Conservation (phyloP, 2,797 vertebrate genomes). For the Enteromius unitaeniatus region DNA sequence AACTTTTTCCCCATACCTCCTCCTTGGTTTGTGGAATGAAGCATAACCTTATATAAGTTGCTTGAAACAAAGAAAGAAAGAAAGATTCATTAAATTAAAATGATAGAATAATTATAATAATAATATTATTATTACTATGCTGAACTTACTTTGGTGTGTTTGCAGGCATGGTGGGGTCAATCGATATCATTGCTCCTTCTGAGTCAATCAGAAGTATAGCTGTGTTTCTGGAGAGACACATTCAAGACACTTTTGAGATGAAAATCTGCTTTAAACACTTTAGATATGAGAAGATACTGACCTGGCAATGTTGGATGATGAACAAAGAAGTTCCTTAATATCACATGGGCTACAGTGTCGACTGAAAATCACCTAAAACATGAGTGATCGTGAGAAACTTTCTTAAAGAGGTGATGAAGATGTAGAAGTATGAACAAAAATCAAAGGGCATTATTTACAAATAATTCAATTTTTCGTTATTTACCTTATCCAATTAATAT, state of each 20-base stretch:
- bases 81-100: neutral
- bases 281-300: slow-evolving; percentile 59
- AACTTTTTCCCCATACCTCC: slow-evolving; percentile 79
- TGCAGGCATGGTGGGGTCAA: slow-evolving; percentile 92
- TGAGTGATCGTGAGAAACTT: neutral
- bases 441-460: neutral
- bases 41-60: slow-evolving; percentile 92
- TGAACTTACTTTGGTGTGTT: slow-evolving; percentile 87
- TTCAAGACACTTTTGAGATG: neutral
- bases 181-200: slow-evolving; percentile 91
- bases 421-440: neutral
- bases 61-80: slow-evolving; percentile 69
- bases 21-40: slow-evolving; percentile 81
- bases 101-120: neutral
- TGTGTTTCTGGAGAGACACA: slow-evolving; percentile 83
- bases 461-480: too few species aligned
- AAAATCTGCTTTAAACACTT: neutral
- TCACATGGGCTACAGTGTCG: slow-evolving; percentile 89
- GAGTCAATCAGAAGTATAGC: slow-evolving; percentile 90
- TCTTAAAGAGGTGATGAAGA: neutral
- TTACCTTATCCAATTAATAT: too few species aligned
- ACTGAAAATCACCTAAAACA: slow-evolving; percentile 79
- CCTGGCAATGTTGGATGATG: slow-evolving; percentile 92
- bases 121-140: neutral
- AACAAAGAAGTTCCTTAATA: slow-evolving; percentile 93